Conservation (phyloP, 2,113 vertebrate species). For the Vimba vimba region DNA sequence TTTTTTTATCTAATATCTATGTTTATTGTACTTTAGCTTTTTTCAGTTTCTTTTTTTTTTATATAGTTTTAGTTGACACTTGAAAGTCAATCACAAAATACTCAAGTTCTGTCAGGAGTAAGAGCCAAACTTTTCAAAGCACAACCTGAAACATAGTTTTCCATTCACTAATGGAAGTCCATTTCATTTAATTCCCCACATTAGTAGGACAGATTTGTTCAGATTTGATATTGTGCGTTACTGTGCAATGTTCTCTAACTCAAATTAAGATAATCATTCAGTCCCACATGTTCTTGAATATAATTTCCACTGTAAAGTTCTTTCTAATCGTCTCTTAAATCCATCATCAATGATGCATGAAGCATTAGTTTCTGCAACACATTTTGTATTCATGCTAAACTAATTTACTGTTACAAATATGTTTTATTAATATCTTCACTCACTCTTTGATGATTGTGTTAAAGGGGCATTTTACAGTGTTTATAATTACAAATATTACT, state of each 20-base stretch:
- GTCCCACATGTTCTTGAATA: constrained; percentile 20
- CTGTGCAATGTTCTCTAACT: background rate
- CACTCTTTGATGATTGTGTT: background rate
- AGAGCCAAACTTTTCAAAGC: background rate
- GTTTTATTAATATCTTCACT: constrained; percentile 23
- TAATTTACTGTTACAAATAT: constrained; percentile 11
- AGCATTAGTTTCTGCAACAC: background rate
- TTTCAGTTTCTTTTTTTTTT: background rate
- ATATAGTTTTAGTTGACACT: too few relatives aligned
- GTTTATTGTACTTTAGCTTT: background rate
- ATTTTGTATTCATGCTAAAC: background rate
- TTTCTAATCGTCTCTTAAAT: constrained; percentile 5
- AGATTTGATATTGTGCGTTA: background rate
- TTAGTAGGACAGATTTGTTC: background rate
- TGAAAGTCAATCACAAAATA: background rate
- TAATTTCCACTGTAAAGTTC: background rate
- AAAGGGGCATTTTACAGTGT: background rate
- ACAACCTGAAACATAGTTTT: background rate
- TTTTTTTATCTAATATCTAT: background rate
- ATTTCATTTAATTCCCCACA: background rate
- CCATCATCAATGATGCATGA: constrained; percentile 6
- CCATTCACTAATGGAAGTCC: background rate
- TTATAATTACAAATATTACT: background rate
- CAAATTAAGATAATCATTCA: background rate
- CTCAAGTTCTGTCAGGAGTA: background rate